Conservation (phyloP, 2,888 invertebrate genomes). For the Ophion ellenae region DNA sequence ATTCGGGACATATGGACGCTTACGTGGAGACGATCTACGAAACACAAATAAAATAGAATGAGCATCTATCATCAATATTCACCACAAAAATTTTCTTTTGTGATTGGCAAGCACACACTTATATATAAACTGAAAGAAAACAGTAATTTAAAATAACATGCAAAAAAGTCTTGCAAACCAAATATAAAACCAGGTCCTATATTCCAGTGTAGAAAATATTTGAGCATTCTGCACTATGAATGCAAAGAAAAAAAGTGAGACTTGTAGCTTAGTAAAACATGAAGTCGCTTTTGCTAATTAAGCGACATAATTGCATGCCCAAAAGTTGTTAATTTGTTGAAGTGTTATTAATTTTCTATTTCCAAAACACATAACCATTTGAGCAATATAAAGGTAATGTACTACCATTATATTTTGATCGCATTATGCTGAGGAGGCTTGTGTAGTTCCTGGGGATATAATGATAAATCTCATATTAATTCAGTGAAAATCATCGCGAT, state of each 20-base stretch:
- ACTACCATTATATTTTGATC: slow-evolving; percentile 37
- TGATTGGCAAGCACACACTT: too few species aligned
- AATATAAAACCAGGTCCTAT: slow-evolving; percentile 23
- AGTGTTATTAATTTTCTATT: slow-evolving; percentile 20
- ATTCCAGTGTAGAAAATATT: slow-evolving; percentile 32
- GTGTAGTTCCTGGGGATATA: slow-evolving; percentile 17
- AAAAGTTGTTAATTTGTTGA: slow-evolving; percentile 30
- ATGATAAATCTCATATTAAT: slow-evolving; percentile 31
- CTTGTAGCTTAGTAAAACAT: too few species aligned
- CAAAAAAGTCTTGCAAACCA: slow-evolving; percentile 32
- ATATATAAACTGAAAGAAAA: slow-evolving; percentile 28
- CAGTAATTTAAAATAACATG: slow-evolving; percentile 24
- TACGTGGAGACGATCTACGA: too few species aligned
- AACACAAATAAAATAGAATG: too few species aligned
- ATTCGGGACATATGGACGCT: slow-evolving; percentile 19
- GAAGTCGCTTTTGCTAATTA: slow-evolving; percentile 35
- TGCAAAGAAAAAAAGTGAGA: slow-evolving; percentile 19
- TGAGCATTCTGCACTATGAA: slow-evolving; percentile 7
- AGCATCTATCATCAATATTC: too few species aligned
- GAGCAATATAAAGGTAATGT: slow-evolving; percentile 16
- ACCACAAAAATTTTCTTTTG: too few species aligned
- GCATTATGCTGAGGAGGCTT: slow-evolving; percentile 22
- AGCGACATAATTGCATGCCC: too few species aligned
- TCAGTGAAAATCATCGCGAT: too few species aligned
- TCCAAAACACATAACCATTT: slow-evolving; percentile 17